Base-by-base conservation (phyloP, 2,888 invertebrate genomes). In the Ametastegia equiseti region DNA sequence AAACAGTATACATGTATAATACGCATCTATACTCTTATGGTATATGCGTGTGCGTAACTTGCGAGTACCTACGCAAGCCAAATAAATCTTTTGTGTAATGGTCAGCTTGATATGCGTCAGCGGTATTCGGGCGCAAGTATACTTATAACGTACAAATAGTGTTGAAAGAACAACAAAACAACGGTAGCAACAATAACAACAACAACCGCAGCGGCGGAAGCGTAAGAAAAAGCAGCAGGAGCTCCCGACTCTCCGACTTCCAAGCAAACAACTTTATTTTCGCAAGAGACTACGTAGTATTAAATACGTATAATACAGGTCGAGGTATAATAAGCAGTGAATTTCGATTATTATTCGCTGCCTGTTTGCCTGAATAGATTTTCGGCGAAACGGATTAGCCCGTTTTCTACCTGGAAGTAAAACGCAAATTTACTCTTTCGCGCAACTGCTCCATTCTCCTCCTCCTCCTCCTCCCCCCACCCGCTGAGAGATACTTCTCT, bases 201-300 rank as follows among this genome's bases (percentile, higher is more conserved):
- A 77, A 39, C n/a, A 1, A 77, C 11, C 7, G 30, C 19, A 33
- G n/a, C 30, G n/a, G 5, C 33, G 23, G 0, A n/a, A n/a, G n/a
- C n/a, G n/a, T n/a, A n/a, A n/a, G n/a, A n/a, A n/a, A n/a, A n/a
- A n/a, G n/a, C n/a, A n/a, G n/a, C n/a, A n/a, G n/a, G n/a, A n/a
- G n/a, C n/a, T n/a, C n/a, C n/a, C 2, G 27, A 13, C 23, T 15
- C 13, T 27, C 23, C 36, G 42, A 78, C 78, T 78, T 60, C 11
- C 23, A 11, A 13, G 30, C 45, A 78, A 78, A 78, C 78, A 78
- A 78, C 11, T 45, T 78, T 39, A 78, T 60, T 78, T 78, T 63
- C n/a, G 27, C 27, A 19, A 45, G 27, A 39, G 9, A 30, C 23
- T 27, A 30, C 4, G 30, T 42, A 9, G 42, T 42, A 42, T 42